Base-by-base conservation (phyloP, 2,113 vertebrate genomes). In the Anthoscopus minutus region DNA sequence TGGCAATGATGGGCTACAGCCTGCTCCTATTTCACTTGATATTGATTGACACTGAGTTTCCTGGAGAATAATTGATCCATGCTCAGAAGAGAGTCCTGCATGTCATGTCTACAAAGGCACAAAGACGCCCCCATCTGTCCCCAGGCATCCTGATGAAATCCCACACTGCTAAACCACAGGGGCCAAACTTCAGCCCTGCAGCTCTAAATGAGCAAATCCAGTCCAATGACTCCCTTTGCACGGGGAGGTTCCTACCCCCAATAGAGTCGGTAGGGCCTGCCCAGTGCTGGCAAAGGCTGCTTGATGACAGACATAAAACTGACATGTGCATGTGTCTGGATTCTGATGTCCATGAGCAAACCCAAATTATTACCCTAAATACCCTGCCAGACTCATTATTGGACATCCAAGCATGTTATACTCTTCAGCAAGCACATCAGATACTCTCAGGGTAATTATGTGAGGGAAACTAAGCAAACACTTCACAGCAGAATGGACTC, bases 401-500 rank as follows among this genome's bases (percentile, higher is more conserved):
- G 50, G 15, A 24, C 61, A 82, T 53, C 42, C 64, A 81, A 25
- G 15, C 47, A 13, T 5, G 22, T 47, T 65, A 10, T 37, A 60
- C 21, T 60, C 65, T 47, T 87, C 70, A 91, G 47, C n/a, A 78
- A 91, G 70, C 65, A 61, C 53, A 71, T 89, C 74, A 91, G 84
- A 81, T 2, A 7, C 15, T 58, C 73, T 86, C 69, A 40, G 89
- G 15, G 31, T 85, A 91, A 91, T 94, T 64, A 76, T 85, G 70
- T 57, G 73, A 76, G 85, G 62, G 89, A 93, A 95, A 79, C 61
- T 71, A 71, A 71, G 81, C 77, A 95, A 96, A 94, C 87, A 85
- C 48, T 93, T 91, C 85, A 81, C 66, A 91, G 70, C n/a, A 89
- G 81, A 93, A 89, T 93, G 92, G 92, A 88, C 78, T 93, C 78